Conservation (phyloP, 2,888 invertebrate genomes). For the Furcula furcula region DNA sequence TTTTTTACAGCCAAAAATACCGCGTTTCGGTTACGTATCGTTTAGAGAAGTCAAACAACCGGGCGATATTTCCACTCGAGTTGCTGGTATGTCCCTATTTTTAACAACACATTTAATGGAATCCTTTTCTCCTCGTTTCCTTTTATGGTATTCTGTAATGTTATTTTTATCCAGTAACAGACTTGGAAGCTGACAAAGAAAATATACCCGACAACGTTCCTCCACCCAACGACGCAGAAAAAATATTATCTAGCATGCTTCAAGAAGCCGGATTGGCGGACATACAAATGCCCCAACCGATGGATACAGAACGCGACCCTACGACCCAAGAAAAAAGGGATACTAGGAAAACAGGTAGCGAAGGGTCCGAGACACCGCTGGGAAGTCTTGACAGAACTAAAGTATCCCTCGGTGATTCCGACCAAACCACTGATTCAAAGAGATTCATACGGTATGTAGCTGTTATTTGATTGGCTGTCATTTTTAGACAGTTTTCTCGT, state of each 20-base stretch:
- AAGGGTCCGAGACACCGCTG: constrained; percentile 53
- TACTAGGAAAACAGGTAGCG: constrained; percentile 29
- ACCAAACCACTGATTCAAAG: constrained; percentile 55
- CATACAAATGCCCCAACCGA: constrained; percentile 13
- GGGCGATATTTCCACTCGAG: too few species aligned
- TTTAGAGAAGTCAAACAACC: constrained; percentile 37
- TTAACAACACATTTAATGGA: too few species aligned
- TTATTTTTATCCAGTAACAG: too few species aligned
- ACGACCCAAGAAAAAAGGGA: constrained; percentile 8
- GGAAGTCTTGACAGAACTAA: constrained; percentile 69
- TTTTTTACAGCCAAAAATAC: constrained; percentile 47
- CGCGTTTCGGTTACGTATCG: constrained; percentile 38
- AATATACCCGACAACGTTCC: constrained; percentile 43
- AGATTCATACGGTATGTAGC: constrained; percentile 53
- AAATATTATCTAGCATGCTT: constrained; percentile 42
- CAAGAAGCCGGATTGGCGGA: constrained; percentile 55
- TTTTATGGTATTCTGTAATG: too few species aligned
- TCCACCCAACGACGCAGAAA: constrained; percentile 24
- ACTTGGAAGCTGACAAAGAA: constrained; percentile 48
- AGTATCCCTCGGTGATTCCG: constrained; percentile 68
- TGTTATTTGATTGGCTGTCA: not conserved
- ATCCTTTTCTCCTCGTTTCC: too few species aligned
- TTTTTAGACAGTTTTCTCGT: too few species aligned
- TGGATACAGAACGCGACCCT: constrained; percentile 7
- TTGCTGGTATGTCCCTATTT: constrained; percentile 33